Base-by-base conservation (phyloP, 1,140 invertebrate genomes). In the Tenebrio molitor region DNA sequence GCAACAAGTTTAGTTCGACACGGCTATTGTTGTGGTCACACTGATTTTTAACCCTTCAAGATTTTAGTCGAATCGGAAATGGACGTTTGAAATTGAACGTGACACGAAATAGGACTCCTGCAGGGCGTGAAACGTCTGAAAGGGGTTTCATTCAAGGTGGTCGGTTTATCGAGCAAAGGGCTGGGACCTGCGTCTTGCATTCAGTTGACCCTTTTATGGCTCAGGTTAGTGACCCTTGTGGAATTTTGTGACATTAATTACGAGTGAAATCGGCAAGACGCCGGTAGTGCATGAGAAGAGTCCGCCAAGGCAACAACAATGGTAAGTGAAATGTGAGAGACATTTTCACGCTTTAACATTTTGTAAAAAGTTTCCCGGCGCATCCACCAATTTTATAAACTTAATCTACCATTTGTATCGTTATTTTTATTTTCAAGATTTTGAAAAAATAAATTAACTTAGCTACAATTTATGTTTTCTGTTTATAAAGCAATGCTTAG, bases 1-100 rank as follows among this genome's bases (percentile, higher is more conserved):
- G 71, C 79, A 80, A 80, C 79, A 80, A 80, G 79, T 80, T 73
- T 74, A 74, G 71, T 74, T 69, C 69, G 62, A 29, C 21, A 25
- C 50, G 21, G 23, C 50, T 58, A 29, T 58, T 58, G 44, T 62
- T 69, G 69, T 62, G 69, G 74, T 41, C 29, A 50, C 74, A 71
- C 74, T 72, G 44, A 67, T 67, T 68, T 72, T 64, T 12, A 14
- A 6, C 50, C 8, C 29, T 58, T 15, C 12, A 58, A 23, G 50
- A 29, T 12, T 19, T 14, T 25, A 29, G 21, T 25, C 8, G 12
- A 25, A 12, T 12, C 50, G 50, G 50, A 58, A 58, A 58, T 58
- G 21, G 23, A 3, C 12, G 29, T 58, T 58, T 58, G 50, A 29
- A 14, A 14, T 23, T 14, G n/a, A 17, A 23, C 44, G 44, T 29